Evolutionary conservation across 1,140 invertebrate species (phyloP).

Genomic region (Megalonaias nervosa): DNA sequence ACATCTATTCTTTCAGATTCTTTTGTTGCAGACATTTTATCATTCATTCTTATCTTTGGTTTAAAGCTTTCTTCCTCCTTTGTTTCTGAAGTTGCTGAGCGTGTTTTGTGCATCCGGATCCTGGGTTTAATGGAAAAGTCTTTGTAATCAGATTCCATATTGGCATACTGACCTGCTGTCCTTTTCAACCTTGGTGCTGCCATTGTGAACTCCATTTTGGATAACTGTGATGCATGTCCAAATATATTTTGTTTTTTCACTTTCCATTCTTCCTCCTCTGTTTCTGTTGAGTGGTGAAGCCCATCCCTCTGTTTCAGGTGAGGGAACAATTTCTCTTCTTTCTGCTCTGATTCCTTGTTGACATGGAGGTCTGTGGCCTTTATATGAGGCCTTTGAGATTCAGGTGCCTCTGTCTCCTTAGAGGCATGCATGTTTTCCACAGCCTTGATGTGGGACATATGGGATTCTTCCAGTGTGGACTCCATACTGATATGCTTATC

Average conservation of each 20-base stretch:
- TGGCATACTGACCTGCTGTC: conserved; percentile 43
- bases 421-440: conserved; percentile 3
- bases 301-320: conserved; percentile 32
- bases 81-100: conserved; percentile 43
- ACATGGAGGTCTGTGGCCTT: conserved; percentile 34
- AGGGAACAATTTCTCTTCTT: conserved; percentile 35
- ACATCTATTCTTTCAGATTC: conserved; percentile 61
- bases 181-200: conserved; percentile 51
- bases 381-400: conserved; percentile 25
- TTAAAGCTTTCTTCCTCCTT: conserved; percentile 4
- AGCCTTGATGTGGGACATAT: conserved; percentile 22
- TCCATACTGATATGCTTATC: conserved; percentile 20
- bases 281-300: conserved; percentile 42
- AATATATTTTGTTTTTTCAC: conserved; percentile 59
- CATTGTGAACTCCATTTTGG: conserved; percentile 45
- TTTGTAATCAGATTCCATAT: conserved; percentile 53
- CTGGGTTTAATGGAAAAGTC: conserved; percentile 58
- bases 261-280: conserved; percentile 44
- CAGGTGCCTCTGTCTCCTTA: background rate
- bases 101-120: conserved; percentile 54
- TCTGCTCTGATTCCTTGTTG: conserved; percentile 39
- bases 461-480: conserved; percentile 5
- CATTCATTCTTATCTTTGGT: conserved; percentile 42
- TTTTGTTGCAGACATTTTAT: conserved; percentile 43
- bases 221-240: conserved; percentile 63